A percentile compares a stretch with the other conserved stretches of the same genome.
phyloP scores from a whole-genome alignment of 2,797 vertebrate genomes.

The Coranthus polyacanthus region DNA sequence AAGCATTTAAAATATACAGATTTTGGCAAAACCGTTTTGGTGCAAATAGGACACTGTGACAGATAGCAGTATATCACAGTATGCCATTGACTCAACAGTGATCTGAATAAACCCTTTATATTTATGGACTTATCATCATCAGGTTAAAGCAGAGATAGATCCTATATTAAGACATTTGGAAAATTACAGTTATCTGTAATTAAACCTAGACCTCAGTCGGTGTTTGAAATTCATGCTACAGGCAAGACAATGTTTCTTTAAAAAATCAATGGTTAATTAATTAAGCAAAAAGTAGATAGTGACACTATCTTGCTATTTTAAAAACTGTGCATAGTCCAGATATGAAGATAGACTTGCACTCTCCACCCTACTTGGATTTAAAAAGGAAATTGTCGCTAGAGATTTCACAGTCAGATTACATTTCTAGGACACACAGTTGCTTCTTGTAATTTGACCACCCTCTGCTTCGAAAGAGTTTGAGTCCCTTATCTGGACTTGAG shows the following conservation, averaged over 20 bases:
- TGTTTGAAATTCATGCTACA: slow-evolving; percentile 5
- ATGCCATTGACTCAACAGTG: too few relatives aligned
- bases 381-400: slow-evolving; percentile 37
- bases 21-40: too few relatives aligned
- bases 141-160: neutral
- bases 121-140: too few relatives aligned
- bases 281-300: neutral
- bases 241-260: neutral
- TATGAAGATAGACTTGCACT: slow-evolving; percentile 9
- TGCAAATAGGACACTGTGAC: too few relatives aligned
- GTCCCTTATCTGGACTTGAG: slow-evolving; percentile 46
- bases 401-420: slow-evolving; percentile 53
- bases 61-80: too few relatives aligned
- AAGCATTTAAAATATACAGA: too few relatives aligned
- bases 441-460: slow-evolving; percentile 45
- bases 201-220: too few relatives aligned
- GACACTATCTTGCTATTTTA: neutral
- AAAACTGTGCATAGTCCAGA: slow-evolving; percentile 18
- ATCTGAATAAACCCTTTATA: too few relatives aligned
- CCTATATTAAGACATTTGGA: neutral
- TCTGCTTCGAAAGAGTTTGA: slow-evolving; percentile 33
- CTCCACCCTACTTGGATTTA: slow-evolving; percentile 20
- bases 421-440: slow-evolving; percentile 55
- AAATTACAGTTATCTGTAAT: slow-evolving; percentile 4
- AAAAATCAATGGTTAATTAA: neutral